Base-by-base conservation (phyloP, 2,113 vertebrate species). In the Gymnobelideus leadbeateri region DNA sequence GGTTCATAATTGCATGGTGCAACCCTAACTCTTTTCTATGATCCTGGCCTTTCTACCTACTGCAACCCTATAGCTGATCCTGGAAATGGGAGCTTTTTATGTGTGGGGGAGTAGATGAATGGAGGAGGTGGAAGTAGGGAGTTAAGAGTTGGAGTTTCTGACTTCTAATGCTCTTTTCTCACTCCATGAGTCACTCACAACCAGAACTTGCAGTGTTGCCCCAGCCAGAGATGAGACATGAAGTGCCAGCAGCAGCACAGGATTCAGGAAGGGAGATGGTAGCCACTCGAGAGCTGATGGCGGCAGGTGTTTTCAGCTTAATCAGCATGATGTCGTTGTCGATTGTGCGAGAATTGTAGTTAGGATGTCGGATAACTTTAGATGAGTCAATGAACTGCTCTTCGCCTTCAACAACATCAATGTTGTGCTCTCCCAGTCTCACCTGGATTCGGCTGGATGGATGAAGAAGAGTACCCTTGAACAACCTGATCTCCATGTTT, bases 301-400 rank as follows among this genome's bases (percentile, higher is more conserved):
- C 92, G 95, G 98, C 99, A 0, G 98, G 91, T 0, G 8, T 26
- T 51, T 94, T 98, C 97, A 99, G 97, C 96, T 99, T 98, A 96
- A 99, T 98, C 96, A 99, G 97, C 99, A 99, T 99, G 98, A 99
- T 97, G 98, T 99, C 99, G 0, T 99, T 99, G 97, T 99, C 97
- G 51, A 98, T 84, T 94, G n/a, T 98, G 51, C 51, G 90, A 92
- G 94, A 10, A 77, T 55, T 94, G 51, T 94, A 98, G 0, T 57
- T 52, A 31, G 96, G 94, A 55, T 98, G 97, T 7, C 25, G 14
- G 89, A 98, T 97, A 90, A 96, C 61, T 89, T 97, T 97, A 91
- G 93, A 53, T 0, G 96, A 77, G 0, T 91, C 47, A 50, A 98
- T 97, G 77, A 97, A 96, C 37, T 98, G 97, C 54, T 98, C 97